A percentile compares a stretch with the other conserved stretches of the same genome.
These are phyloP conservation scores for Campylomormyrus tamandua DNA, from an alignment of 2,113 vertebrate species.

Conservation along the genomic window DNA sequence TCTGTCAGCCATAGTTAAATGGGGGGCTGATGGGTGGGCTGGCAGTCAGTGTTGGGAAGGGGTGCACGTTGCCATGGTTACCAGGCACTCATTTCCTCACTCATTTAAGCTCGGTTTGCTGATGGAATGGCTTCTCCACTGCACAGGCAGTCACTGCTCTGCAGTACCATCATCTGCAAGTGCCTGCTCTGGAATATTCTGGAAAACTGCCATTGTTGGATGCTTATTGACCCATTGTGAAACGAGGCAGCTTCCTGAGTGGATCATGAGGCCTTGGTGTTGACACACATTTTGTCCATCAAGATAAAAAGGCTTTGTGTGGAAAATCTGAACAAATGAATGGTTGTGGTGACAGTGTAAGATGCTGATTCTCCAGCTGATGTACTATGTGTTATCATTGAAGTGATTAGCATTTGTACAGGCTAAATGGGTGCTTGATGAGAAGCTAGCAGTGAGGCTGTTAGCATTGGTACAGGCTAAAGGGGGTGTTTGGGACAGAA, in stretches of 20 bases:
- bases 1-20: neutral
- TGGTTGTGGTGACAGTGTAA: neutral
- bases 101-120: neutral
- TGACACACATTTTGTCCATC: neutral
- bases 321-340: neutral
- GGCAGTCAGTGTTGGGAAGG: neutral
- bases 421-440: neutral
- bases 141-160: neutral
- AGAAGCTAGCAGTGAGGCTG: neutral
- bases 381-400: neutral
- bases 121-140: neutral
- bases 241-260: neutral
- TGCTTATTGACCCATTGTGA: neutral
- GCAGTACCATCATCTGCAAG: too few species aligned
- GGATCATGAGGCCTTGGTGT: neutral
- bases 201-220: neutral
- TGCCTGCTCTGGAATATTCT: neutral
- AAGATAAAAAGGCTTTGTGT: neutral
- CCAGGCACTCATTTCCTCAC: neutral
- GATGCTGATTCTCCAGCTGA: neutral
- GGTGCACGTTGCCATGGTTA: conserved; percentile 9
- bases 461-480: neutral
- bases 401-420: neutral
- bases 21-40: neutral
- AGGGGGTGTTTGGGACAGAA: neutral